These are phyloP conservation scores for Zaprionus capensis DNA, from an alignment of 1,140 invertebrate genomes.

Conservation along the genomic window DNA sequence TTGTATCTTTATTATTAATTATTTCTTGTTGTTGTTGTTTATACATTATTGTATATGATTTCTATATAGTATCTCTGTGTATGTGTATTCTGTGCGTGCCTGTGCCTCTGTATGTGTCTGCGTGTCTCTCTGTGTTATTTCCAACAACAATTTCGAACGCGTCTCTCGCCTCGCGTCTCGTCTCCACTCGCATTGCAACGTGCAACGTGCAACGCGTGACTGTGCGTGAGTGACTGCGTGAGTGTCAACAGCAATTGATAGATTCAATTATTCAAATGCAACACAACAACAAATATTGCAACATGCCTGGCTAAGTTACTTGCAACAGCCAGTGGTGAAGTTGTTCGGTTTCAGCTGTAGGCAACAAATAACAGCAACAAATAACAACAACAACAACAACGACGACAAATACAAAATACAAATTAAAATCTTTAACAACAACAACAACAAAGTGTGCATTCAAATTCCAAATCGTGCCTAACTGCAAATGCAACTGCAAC, in stretches of 20 bases:
- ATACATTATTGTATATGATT: conserved; percentile 28
- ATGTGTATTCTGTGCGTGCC: conserved; percentile 18
- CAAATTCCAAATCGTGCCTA: conserved; percentile 79
- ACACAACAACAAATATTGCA: conserved; percentile 57
- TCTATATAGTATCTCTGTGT: conserved; percentile 7
- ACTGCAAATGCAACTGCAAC: conserved; percentile 58
- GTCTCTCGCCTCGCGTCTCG: conserved; percentile 25
- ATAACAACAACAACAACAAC: conserved; percentile 12
- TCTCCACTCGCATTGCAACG: conserved; percentile 1
- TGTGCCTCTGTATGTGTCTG: conserved; percentile 37
- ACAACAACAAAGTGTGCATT: conserved; percentile 64
- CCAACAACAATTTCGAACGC: conserved; percentile 23
- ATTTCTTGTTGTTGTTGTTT: conserved; percentile 77
- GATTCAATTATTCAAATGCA: conserved; percentile 26
- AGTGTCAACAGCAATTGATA: conserved; percentile 32
- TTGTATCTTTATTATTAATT: conserved; percentile 84
- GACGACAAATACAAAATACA: conserved; percentile 2
- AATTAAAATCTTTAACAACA: conserved; percentile 25
- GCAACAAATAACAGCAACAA: conserved; percentile 52
- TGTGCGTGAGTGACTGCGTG: conserved; percentile 8
- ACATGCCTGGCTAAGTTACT: conserved; percentile 54
- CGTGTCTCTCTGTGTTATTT: conserved; percentile 25
- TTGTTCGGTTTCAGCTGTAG: conserved; percentile 71
- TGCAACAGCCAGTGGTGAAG: conserved; percentile 53
- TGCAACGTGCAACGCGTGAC: background rate